Evolutionary conservation across 1,140 invertebrate genomes (phyloP).

Genomic region (Leptonema lineaticorne): DNA sequence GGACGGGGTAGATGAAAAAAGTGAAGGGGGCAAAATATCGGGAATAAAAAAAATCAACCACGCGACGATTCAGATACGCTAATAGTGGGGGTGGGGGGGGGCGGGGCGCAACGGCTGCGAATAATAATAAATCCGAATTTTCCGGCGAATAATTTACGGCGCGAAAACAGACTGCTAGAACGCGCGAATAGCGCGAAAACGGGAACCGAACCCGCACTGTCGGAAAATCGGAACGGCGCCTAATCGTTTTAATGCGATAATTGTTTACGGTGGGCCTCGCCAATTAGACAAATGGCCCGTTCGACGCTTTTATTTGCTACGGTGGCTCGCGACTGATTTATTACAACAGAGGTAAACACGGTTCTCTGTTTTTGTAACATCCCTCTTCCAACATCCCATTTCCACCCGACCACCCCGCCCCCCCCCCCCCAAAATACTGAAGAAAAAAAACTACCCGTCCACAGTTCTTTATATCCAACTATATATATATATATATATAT

Average conservation of each 20-base stretch:
- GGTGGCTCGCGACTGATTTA: not conserved
- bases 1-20: too few species aligned
- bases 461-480: too few species aligned
- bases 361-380: too few species aligned
- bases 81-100: too few species aligned
- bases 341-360: not conserved
- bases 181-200: not conserved
- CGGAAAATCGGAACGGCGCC: too few species aligned
- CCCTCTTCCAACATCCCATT: too few species aligned
- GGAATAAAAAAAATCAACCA: too few species aligned
- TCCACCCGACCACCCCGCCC: not conserved
- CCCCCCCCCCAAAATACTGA: too few species aligned
- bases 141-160: conserved; percentile 15
- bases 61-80: too few species aligned
- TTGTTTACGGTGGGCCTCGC: conserved; percentile 17
- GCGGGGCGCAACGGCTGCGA: not conserved
- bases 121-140: conserved; percentile 13
- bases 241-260: conserved; percentile 22
- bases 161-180: conserved; percentile 6
- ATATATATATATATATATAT: too few species aligned
- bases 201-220: not conserved
- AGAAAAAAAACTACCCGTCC: too few species aligned
- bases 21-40: too few species aligned
- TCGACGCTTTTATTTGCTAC: conserved; percentile 9
- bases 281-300: conserved; percentile 17